Evolutionary conservation across 2,113 vertebrate genomes (phyloP).

Genomic region (Nothobranchius furzeri): DNA sequence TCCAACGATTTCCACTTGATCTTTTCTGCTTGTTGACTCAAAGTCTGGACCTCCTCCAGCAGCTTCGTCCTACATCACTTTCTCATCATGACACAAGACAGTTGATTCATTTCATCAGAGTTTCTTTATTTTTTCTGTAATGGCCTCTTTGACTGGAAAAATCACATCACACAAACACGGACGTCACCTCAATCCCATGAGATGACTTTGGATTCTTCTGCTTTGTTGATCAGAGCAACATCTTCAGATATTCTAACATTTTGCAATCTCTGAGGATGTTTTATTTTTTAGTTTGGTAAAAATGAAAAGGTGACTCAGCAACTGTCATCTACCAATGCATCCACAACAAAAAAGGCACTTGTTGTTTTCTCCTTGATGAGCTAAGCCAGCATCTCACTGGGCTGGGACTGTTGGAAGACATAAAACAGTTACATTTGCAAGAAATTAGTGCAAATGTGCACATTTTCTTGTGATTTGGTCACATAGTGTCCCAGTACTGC

Average conservation of each 20-base stretch:
- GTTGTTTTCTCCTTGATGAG: too few species aligned
- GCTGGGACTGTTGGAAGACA: too few species aligned
- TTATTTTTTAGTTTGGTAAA: too few species aligned
- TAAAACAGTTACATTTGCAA: too few species aligned
- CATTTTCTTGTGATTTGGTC: too few species aligned
- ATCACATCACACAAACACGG: slow-evolving; percentile 7
- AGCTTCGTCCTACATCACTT: slow-evolving; percentile 10
- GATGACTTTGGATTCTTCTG: slow-evolving; percentile 24
- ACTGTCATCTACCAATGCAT: too few species aligned
- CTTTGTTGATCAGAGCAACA: slow-evolving; percentile 7
- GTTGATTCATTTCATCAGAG: background rate
- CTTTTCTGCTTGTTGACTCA: slow-evolving; percentile 44
- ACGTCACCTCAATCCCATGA: slow-evolving; percentile 13
- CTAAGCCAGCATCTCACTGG: too few species aligned
- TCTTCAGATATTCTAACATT: background rate
- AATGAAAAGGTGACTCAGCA: too few species aligned
- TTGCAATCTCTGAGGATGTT: too few species aligned
- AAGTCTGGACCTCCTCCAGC: slow-evolving; percentile 69
- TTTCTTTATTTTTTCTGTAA: background rate
- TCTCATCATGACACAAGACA: background rate
- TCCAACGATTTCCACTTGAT: background rate
- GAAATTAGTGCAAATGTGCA: too few species aligned
- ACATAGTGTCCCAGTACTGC: too few species aligned
- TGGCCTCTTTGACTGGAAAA: slow-evolving; percentile 20
- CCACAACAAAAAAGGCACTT: too few species aligned